Base-by-base conservation (phyloP, 1,140 invertebrate genomes). In the Drosophila jambulina region DNA sequence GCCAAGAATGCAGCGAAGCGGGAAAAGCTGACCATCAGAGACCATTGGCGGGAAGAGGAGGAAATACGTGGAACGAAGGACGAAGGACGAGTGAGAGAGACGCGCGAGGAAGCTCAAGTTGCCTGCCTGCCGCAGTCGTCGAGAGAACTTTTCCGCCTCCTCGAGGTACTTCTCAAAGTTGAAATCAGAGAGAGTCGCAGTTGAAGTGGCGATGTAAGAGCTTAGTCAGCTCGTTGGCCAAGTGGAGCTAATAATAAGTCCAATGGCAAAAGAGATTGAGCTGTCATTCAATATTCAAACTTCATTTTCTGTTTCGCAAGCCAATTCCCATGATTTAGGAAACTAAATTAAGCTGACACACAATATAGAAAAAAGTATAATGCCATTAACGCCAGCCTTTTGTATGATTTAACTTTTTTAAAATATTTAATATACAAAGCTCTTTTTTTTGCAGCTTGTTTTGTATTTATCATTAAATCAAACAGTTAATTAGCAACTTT, bases 1-100 rank as follows among this genome's bases (percentile, higher is more conserved):
- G 45, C 80, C 45, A 82, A 78, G 60, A 70, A 63, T 67, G 70
- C 81, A 80, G 53, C 65, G 48, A 78, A 61, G 75, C 61, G 63
- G 61, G 64, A 60, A 34, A 67, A 69, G 64, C 81, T 83, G 81
- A 80, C 62, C 81, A 69, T 62, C 51, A 69, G 46, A 32, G 46
- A 15, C 51, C 51, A 36, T 63, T 49, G 19, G 46, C 9, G 45
- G 17, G 23, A 13, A 13, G 25, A 48, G 36, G 46, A 36, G 48
- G 48, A 70, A 36, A 27, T 54, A 29, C 58, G 58, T 34, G 57
- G 36, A 32, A n/a, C 45, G 60, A 64, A 23, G 63, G 64, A 51
- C 29, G 32, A 58, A 68, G 25, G 38, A 54, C 29, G 51, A 19
- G 2, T 42, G 40, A n/a, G 40, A 42, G 40, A 10, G 40, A 15